Percentiles rank a stretch among this genome's conserved stretches.
Conservation (phyloP, 2,797 vertebrate genomes). For the Pteronotus mesoamericanus region DNA sequence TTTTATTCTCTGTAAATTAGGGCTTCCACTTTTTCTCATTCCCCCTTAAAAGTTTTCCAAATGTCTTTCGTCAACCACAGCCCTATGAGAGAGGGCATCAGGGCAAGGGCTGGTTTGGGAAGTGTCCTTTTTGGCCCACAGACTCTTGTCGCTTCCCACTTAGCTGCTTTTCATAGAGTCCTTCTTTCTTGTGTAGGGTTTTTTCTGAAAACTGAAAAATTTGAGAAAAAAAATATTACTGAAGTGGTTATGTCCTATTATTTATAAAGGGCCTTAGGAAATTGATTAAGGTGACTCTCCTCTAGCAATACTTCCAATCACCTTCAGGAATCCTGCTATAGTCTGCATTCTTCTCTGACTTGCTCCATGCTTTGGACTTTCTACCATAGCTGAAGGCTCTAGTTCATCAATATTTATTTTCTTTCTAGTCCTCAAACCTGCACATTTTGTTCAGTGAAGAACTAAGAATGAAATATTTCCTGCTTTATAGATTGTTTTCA, state of each 20-base stretch:
- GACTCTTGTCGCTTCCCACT: background rate
- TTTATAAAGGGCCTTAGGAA: background rate
- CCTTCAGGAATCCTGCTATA: background rate
- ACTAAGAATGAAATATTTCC: background rate
- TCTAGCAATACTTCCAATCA: background rate
- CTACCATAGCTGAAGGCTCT: background rate
- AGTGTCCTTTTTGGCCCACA: background rate
- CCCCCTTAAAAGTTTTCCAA: background rate
- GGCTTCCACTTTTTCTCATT: background rate
- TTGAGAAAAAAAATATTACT: background rate
- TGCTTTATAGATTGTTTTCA: background rate
- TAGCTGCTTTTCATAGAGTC: background rate
- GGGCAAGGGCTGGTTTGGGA: background rate
- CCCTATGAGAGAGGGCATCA: background rate
- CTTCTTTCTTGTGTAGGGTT: background rate
- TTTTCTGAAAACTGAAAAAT: constrained; percentile 32
- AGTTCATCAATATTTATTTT: background rate
- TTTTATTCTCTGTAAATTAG: background rate
- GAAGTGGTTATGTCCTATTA: background rate
- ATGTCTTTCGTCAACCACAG: background rate
- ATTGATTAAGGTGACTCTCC: background rate
- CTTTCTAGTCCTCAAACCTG: background rate
- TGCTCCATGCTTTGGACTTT: background rate
- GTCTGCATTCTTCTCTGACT: background rate
- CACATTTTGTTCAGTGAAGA: background rate